These are phyloP conservation scores for Xiphophorus hellerii DNA, from an alignment of 2,113 vertebrate species.

Conservation along the genomic window DNA sequence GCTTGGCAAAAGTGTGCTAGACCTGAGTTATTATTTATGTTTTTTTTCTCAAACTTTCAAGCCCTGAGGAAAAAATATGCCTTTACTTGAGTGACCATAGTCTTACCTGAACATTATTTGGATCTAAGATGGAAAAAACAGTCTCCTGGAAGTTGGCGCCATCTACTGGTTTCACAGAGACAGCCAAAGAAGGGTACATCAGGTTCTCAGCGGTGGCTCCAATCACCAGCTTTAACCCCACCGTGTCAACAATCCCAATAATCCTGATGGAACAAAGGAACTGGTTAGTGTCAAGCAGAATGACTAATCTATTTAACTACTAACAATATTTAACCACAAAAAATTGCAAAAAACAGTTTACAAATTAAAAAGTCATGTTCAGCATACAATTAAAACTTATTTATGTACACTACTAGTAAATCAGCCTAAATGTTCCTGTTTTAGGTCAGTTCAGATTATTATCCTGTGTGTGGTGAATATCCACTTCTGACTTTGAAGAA, in stretches of 20 bases:
- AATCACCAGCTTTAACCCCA: conserved; percentile 89
- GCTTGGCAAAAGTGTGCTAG: not conserved
- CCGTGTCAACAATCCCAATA: conserved; percentile 87
- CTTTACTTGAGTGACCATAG: not conserved
- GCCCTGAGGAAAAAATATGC: not conserved
- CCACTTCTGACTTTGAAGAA: too few relatives aligned
- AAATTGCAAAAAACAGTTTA: not conserved
- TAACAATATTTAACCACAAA: too few relatives aligned
- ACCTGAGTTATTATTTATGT: not conserved
- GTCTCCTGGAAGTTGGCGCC: conserved; percentile 79
- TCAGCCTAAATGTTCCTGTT: not conserved
- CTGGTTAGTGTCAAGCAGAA: not conserved
- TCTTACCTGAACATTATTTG: conserved; percentile 82
- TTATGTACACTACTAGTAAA: too few relatives aligned
- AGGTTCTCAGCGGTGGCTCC: conserved; percentile 69
- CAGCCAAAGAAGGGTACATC: conserved; percentile 82
- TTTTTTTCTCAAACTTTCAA: too few relatives aligned
- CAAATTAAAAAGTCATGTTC: not conserved
- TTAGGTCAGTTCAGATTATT: not conserved
- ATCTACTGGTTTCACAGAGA: conserved; percentile 85
- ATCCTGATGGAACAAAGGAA: conserved; percentile 78
- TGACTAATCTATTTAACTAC: not conserved
- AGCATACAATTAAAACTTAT: too few relatives aligned
- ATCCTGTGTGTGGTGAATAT: too few relatives aligned
- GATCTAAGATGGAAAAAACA: conserved; percentile 83